A percentile compares a stretch with the other conserved stretches of the same genome.
Evolutionary conservation across 1,140 invertebrate species (phyloP).

Genomic region (Drosophila insularis): DNA sequence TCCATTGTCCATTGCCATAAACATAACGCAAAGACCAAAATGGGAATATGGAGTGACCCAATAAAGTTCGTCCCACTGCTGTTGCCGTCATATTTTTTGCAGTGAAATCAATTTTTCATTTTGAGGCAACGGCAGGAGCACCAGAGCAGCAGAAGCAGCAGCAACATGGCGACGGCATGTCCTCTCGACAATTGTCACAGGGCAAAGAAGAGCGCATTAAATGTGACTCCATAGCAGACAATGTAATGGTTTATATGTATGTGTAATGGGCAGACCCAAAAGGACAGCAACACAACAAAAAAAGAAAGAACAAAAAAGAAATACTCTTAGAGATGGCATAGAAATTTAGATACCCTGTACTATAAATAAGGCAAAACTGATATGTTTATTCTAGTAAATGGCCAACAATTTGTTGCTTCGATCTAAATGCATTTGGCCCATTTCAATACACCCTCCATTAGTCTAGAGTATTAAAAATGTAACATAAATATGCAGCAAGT

Average conservation of each 20-base stretch:
- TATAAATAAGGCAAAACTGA: no score
- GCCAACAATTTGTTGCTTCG: no score
- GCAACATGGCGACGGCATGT: constrained; percentile 44
- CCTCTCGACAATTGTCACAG: constrained; percentile 51
- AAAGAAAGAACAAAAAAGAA: constrained; percentile 24
- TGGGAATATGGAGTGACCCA: constrained; percentile 49
- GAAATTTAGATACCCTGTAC: background rate
- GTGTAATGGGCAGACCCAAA: constrained; percentile 44
- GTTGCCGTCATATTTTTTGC: constrained; percentile 56
- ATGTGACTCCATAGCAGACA: constrained; percentile 55
- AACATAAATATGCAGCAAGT: constrained; percentile 70
- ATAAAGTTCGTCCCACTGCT: constrained; percentile 56
- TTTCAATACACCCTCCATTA: background rate
- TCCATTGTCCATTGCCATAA: constrained; percentile 50
- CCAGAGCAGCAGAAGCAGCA: no score
- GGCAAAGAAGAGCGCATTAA: constrained; percentile 46
- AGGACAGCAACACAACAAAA: constrained; percentile 31
- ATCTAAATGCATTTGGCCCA: no score
- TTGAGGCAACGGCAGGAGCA: constrained; percentile 42
- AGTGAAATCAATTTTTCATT: constrained; percentile 77
- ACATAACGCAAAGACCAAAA: constrained; percentile 53
- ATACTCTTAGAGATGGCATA: background rate
- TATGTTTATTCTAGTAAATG: no score
- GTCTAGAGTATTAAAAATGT: background rate
- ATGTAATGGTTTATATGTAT: constrained; percentile 56